phyloP scores from a whole-genome alignment of 2,888 invertebrate genomes.

The Meliscaeva auricollis region DNA sequence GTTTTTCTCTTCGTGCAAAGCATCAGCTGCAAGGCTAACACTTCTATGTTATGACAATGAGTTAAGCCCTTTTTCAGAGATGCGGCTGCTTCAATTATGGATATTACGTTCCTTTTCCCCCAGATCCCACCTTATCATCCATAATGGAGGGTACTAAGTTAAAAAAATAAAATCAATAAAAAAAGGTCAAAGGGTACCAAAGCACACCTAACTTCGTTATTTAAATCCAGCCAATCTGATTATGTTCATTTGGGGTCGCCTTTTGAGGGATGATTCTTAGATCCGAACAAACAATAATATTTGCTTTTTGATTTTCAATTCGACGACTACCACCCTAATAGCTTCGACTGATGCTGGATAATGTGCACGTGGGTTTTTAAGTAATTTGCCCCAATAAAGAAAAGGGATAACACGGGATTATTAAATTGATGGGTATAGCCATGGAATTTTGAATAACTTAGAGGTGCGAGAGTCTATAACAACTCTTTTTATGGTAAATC shows the following conservation, averaged over 20 bases:
- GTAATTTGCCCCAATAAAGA: slow-evolving; percentile 33
- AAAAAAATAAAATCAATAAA: slow-evolving; percentile 7
- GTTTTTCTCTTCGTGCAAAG: background rate
- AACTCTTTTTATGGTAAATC: slow-evolving; percentile 1
- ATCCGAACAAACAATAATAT: background rate
- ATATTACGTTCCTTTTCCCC: slow-evolving; percentile 11
- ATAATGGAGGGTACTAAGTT: slow-evolving; percentile 17
- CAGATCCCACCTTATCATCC: background rate
- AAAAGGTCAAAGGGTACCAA: background rate
- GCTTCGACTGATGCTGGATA: background rate
- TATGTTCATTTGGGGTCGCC: slow-evolving; percentile 8
- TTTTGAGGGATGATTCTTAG: background rate
- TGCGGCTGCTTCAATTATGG: slow-evolving; percentile 41
- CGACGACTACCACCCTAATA: slow-evolving; percentile 9
- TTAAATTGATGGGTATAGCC: slow-evolving; percentile 30
- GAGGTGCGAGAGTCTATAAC: too few species aligned
- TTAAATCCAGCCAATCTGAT: slow-evolving; percentile 39
- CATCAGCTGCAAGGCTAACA: too few species aligned
- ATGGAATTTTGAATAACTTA: background rate
- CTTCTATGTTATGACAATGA: background rate
- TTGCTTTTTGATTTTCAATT: slow-evolving; percentile 35
- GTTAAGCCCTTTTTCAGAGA: slow-evolving; percentile 1
- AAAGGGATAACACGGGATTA: slow-evolving; percentile 22
- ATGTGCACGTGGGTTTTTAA: slow-evolving; percentile 21
- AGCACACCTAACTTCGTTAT: background rate